These are phyloP conservation scores for Lordiphosa stackelbergi DNA, from an alignment of 1,140 invertebrate genomes.

Conservation along the genomic window DNA sequence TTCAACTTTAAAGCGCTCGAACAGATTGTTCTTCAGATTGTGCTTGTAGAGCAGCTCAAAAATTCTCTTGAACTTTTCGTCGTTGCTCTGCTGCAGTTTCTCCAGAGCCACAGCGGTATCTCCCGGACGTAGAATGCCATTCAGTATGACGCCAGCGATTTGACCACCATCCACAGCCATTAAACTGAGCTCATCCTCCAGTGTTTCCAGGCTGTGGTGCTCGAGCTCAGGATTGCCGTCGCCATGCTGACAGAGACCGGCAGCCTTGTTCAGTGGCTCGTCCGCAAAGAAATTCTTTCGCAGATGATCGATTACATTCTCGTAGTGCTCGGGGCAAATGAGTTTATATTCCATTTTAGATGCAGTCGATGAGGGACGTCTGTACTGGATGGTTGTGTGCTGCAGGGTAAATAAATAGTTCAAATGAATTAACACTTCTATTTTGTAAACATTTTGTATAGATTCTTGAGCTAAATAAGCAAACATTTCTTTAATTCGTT, in stretches of 20 bases:
- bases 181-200: slow-evolving; percentile 85
- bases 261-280: slow-evolving; percentile 87
- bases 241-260: slow-evolving; percentile 83
- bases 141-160: slow-evolving; percentile 83
- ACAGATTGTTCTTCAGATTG: slow-evolving; percentile 82
- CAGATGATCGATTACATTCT: slow-evolving; percentile 83
- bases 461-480: too few species aligned
- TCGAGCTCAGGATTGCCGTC: slow-evolving; percentile 85
- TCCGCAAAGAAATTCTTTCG: slow-evolving; percentile 86
- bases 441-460: too few species aligned
- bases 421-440: too few species aligned
- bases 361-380: too few species aligned
- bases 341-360: slow-evolving; percentile 78
- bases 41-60: slow-evolving; percentile 82
- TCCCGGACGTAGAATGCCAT: slow-evolving; percentile 80
- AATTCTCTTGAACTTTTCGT: slow-evolving; percentile 83
- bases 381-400: too few species aligned
- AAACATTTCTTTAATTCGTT: too few species aligned
- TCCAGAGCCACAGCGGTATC: slow-evolving; percentile 80
- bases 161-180: slow-evolving; percentile 80
- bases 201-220: slow-evolving; percentile 83
- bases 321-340: slow-evolving; percentile 79
- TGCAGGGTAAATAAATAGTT: too few species aligned
- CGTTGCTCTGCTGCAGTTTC: slow-evolving; percentile 79
- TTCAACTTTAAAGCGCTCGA: slow-evolving; percentile 82